Evolutionary conservation across 2,888 invertebrate genomes (phyloP), one percentile per base, ranked within the genome.

Genomic region (Apeira syringaria): DNA sequence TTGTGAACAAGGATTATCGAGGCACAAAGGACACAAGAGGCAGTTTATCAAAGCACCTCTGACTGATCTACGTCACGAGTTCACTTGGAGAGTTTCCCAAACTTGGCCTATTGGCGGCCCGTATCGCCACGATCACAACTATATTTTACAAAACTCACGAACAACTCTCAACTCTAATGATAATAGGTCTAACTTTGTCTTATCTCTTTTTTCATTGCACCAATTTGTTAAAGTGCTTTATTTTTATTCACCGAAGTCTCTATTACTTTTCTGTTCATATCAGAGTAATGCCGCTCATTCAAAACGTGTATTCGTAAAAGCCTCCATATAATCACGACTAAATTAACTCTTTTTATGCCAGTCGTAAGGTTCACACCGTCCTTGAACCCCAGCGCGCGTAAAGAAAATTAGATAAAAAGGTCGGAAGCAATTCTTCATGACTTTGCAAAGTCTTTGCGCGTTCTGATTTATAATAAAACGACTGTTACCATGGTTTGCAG

Each of bases 11-110:
- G 62, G 71, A 79, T 80, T 80, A 84, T 81, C 78, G 67, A 68
- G 68, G 66, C 74, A 76, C 79, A 74, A 76, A 74, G 74, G 68
- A 65, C 67, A 77, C 80, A 79, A 82, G 79, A 80, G 81, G 65
- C 71, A 72, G 73, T 80, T 80, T 83, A 80, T 82, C 80, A 78
- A 69, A 68, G 63, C 68, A 69, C 45, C 71, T 74, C 69, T 74
- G 64, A 68, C 71, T 72, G 73, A 70, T 68, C 59, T 59, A 64
- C 55, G 53, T 51, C 57, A 59, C 61, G 66, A 76, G 64, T 77
- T 74, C 62, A 64, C 64, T 70, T 56, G 53, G 58, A 47, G 47
- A 59, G 67, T 58, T 61, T 59, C 55, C 42, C 55, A 59, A 75
- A 71, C 71, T 72, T 65, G 61, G 60, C 61, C 64, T 59, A 56